phyloP scores from a whole-genome alignment of 2,797 vertebrate species.

The Catamblyrhynchus diadema region DNA sequence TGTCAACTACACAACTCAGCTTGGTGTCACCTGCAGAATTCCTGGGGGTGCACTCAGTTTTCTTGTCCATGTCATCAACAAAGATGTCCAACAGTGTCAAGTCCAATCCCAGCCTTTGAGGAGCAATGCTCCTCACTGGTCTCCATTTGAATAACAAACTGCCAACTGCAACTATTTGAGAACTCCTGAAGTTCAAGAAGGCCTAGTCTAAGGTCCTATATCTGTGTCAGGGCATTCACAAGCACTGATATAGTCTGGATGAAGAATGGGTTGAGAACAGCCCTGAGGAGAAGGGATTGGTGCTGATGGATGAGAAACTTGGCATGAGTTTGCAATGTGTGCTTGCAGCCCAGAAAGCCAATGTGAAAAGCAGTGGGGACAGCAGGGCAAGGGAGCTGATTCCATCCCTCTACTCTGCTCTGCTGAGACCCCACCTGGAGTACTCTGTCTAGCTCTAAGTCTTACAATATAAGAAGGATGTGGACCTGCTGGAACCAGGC shows the following conservation, averaged over 20 bases:
- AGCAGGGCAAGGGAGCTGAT: not conserved
- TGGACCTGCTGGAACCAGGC: not conserved
- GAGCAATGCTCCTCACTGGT: rapidly evolving
- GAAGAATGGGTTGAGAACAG: not conserved
- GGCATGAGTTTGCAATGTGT: rapidly evolving
- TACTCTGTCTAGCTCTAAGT: not conserved
- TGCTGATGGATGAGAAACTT: not conserved
- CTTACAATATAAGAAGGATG: not conserved
- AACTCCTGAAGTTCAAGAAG: rapidly evolving
- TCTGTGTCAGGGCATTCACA: not conserved
- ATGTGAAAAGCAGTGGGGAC: rapidly evolving
- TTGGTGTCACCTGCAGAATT: not conserved
- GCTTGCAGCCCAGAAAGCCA: not conserved
- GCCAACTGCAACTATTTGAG: not conserved
- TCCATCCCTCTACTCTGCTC: not conserved
- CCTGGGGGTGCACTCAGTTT: not conserved
- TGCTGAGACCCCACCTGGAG: not conserved
- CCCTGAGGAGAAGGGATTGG: not conserved
- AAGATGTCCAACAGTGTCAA: not conserved
- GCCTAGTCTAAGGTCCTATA: not conserved
- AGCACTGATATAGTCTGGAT: not conserved
- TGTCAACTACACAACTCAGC: not conserved
- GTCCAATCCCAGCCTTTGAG: not conserved
- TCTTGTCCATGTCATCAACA: not conserved
- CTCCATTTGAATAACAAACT: not conserved